Percentiles rank a stretch among this genome's conserved stretches.
Conservation (phyloP, 1,140 invertebrate genomes). For the Bombus confusus region DNA sequence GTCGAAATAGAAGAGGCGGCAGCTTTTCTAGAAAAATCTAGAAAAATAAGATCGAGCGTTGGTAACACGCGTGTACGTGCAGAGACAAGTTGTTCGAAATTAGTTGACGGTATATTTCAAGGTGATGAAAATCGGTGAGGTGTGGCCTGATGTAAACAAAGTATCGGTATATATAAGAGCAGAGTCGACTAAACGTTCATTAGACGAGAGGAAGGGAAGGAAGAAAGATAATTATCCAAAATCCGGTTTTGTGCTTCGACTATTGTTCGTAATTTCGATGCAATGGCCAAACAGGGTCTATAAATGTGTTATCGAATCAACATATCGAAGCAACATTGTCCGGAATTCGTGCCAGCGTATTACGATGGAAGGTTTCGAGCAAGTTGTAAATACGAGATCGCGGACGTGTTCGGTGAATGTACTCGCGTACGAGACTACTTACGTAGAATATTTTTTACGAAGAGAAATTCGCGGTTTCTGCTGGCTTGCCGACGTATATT, state of each 20-base stretch:
- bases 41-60: too few species aligned
- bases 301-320: constrained; percentile 9
- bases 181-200: too few species aligned
- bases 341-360: constrained; percentile 10
- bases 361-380: not conserved
- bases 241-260: not conserved
- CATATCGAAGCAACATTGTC: not conserved
- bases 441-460: not conserved
- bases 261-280: not conserved
- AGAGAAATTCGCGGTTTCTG: constrained; percentile 20
- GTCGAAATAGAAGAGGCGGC: too few species aligned
- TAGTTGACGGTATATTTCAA: too few species aligned
- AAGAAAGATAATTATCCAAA: not conserved
- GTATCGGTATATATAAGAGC: too few species aligned
- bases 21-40: too few species aligned
- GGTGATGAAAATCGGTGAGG: too few species aligned
- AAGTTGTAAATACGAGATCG: constrained; percentile 5
- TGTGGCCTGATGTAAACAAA: fast-evolving
- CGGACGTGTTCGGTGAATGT: not conserved
- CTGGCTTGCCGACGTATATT: not conserved
- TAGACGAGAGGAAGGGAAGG: too few species aligned
- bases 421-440: too few species aligned
- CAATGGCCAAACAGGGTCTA: not conserved
- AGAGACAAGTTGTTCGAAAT: too few species aligned
- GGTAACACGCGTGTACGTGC: too few species aligned